Percentiles rank a stretch among this genome's conserved stretches.
These are phyloP conservation scores for Trichopria drosophilae DNA, from an alignment of 2,888 invertebrate genomes.

Conservation along the genomic window DNA sequence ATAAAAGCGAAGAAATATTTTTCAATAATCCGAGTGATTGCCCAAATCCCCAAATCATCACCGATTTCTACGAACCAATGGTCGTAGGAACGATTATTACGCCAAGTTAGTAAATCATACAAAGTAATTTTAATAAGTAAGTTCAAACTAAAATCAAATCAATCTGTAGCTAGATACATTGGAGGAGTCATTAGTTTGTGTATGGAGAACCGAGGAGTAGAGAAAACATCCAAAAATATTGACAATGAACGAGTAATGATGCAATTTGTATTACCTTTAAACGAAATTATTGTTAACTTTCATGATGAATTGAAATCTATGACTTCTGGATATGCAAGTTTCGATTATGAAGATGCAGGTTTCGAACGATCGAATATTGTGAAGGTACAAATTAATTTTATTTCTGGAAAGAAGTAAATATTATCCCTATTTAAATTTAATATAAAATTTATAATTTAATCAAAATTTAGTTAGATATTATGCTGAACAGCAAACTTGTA, in stretches of 20 bases:
- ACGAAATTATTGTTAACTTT: conserved; percentile 93
- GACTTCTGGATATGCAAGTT: conserved; percentile 93
- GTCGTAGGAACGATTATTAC: conserved; percentile 88
- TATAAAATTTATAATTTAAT: conserved; percentile 3
- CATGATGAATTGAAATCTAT: conserved; percentile 88
- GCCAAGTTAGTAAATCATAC: conserved; percentile 65
- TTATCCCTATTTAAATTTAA: neutral
- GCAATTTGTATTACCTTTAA: conserved; percentile 83
- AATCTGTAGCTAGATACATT: conserved; percentile 64
- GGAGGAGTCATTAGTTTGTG: conserved; percentile 74
- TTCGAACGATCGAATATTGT: conserved; percentile 78
- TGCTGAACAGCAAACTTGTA: conserved; percentile 77
- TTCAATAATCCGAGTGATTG: conserved; percentile 76
- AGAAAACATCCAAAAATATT: conserved; percentile 73
- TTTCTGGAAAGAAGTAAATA: neutral
- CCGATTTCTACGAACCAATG: conserved; percentile 82
- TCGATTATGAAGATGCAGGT: conserved; percentile 88
- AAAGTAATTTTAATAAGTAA: neutral
- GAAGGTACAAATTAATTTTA: conserved; percentile 62
- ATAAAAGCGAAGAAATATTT: conserved; percentile 64
- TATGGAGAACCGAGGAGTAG: conserved; percentile 73
- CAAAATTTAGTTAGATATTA: conserved; percentile 68
- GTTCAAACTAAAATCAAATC: neutral
- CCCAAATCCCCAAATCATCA: conserved; percentile 70
- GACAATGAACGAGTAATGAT: conserved; percentile 82